Percentiles rank a stretch among this genome's conserved stretches.
phyloP scores from a whole-genome alignment of 1,140 invertebrate species.

The Theocolax elegans region DNA sequence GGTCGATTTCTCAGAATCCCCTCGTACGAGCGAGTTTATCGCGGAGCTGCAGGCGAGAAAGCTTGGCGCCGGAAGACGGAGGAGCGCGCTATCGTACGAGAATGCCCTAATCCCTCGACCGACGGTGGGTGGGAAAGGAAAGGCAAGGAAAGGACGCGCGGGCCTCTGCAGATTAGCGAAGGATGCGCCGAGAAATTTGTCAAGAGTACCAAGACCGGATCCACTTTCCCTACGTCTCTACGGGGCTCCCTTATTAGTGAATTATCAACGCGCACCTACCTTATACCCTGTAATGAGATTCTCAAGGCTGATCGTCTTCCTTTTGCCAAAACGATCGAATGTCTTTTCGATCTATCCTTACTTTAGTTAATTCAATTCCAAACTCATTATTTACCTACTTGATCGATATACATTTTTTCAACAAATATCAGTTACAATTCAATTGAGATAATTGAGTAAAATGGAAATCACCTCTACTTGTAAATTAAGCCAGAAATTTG shows the following conservation, averaged over 20 bases:
- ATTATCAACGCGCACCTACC: slow-evolving; percentile 43
- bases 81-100: slow-evolving; percentile 5
- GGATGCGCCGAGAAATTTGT: slow-evolving; percentile 19
- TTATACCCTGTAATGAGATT: slow-evolving; percentile 43
- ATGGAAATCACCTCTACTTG: too few relatives aligned
- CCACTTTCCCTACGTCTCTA: slow-evolving; percentile 35
- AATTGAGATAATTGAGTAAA: too few relatives aligned
- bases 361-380: too few relatives aligned
- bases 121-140: not conserved
- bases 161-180: slow-evolving; percentile 20
- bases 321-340: too few relatives aligned
- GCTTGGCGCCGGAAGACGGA: not conserved
- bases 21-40: slow-evolving; percentile 15
- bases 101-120: slow-evolving; percentile 28
- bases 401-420: too few relatives aligned
- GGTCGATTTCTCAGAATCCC: slow-evolving; percentile 1
- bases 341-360: too few relatives aligned
- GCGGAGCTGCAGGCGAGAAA: not conserved
- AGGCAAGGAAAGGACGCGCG: slow-evolving; percentile 1
- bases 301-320: not conserved
- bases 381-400: too few relatives aligned
- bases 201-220: slow-evolving; percentile 27
- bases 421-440: too few relatives aligned
- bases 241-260: slow-evolving; percentile 47
- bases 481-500: too few relatives aligned